A percentile compares a stretch with the other conserved stretches of the same genome.
phyloP scores from a whole-genome alignment of 2,888 invertebrate species.

The Exocentrus adspersus region DNA sequence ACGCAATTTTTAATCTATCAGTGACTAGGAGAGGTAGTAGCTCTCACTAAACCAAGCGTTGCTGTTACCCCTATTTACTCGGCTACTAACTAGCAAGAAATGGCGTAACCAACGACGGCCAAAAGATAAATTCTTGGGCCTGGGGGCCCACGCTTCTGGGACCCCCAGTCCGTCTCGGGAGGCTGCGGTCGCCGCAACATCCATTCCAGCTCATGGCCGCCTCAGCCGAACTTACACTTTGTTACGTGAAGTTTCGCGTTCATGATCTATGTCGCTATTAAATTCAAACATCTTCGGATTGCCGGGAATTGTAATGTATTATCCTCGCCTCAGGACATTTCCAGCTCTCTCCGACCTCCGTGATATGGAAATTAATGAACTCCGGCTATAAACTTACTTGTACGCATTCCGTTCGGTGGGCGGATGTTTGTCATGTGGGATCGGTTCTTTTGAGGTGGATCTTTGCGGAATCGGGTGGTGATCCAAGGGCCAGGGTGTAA shows the following conservation, averaged over 20 bases:
- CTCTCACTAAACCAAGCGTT: not conserved
- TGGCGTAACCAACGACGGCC: slow-evolving; percentile 43
- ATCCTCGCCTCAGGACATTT: slow-evolving; percentile 57
- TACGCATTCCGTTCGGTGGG: slow-evolving; percentile 21
- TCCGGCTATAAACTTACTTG: slow-evolving; percentile 34
- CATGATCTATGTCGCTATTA: slow-evolving; percentile 65
- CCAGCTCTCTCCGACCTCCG: slow-evolving; percentile 34
- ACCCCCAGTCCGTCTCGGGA: slow-evolving; percentile 61
- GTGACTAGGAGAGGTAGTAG: not conserved
- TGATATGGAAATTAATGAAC: slow-evolving; percentile 46
- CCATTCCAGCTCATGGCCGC: slow-evolving; percentile 61
- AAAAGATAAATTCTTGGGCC: slow-evolving; percentile 61
- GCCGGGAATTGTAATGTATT: slow-evolving; percentile 65
- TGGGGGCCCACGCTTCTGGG: slow-evolving; percentile 51
- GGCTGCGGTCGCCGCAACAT: slow-evolving; percentile 64
- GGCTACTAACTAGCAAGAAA: slow-evolving; percentile 42
- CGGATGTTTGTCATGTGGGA: slow-evolving; percentile 5
- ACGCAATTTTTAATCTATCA: no score
- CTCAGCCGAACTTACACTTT: slow-evolving; percentile 56
- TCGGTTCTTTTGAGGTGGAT: not conserved
- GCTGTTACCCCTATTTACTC: slow-evolving; percentile 11
- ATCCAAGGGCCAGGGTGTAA: not conserved
- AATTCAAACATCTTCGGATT: slow-evolving; percentile 65
- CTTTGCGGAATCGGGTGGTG: not conserved
- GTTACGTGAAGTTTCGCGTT: slow-evolving; percentile 62